A percentile compares a stretch with the other conserved stretches of the same genome.
Evolutionary conservation across 2,797 vertebrate species (phyloP).

Genomic region (Epinephelus awoara): DNA sequence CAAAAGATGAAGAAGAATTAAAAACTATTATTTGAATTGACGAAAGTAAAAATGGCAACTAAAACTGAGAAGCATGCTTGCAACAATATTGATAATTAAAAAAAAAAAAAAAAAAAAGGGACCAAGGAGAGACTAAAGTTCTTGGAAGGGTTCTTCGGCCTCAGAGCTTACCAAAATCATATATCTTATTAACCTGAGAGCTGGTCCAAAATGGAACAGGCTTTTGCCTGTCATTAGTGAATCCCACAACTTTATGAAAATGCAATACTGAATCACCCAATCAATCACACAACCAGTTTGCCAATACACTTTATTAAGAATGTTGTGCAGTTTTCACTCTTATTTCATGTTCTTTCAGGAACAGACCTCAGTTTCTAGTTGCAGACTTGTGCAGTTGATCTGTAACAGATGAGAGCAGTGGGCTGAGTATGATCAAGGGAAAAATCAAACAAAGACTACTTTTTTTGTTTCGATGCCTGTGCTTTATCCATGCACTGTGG

Average conservation of each 20-base stretch:
- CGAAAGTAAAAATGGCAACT: too few relatives aligned
- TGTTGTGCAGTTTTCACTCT: constrained; percentile 13
- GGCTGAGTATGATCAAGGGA: not conserved
- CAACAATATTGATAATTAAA: not conserved
- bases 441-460: not conserved
- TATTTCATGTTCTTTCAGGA: constrained; percentile 5
- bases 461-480: not conserved
- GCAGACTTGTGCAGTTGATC: constrained; percentile 24
- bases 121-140: not conserved
- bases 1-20: not conserved
- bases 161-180: not conserved
- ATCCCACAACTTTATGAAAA: not conserved
- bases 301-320: not conserved
- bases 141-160: not conserved
- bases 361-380: not conserved
- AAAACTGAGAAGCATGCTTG: not conserved
- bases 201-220: not conserved
- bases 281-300: not conserved
- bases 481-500: not conserved
- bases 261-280: not conserved
- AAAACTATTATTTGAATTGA: not conserved
- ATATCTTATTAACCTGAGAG: not conserved
- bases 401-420: constrained; percentile 40
- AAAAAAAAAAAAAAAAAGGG: not conserved
- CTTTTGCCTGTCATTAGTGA: not conserved